Percentiles rank a stretch among this genome's conserved stretches.
phyloP scores from a whole-genome alignment of 2,797 vertebrate genomes.

The Ctenopoma multispine region DNA sequence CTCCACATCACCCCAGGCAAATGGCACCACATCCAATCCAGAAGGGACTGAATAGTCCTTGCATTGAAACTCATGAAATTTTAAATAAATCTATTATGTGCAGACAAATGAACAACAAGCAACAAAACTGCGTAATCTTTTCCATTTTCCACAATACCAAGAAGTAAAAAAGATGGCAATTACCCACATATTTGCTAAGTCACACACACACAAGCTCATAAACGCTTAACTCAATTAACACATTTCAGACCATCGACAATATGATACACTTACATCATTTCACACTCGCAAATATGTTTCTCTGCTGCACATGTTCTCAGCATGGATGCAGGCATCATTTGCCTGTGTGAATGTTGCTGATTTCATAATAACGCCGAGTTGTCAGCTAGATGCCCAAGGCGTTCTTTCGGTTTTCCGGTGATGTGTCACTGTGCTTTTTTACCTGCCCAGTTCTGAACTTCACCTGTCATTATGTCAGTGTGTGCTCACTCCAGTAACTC shows the following conservation, averaged over 20 bases:
- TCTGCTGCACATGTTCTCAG: conserved; percentile 39
- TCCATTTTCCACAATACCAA: conserved; percentile 30
- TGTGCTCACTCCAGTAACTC: conserved; percentile 35
- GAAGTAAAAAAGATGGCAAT: conserved; percentile 30
- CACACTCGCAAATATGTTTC: conserved; percentile 60
- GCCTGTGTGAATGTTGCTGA: conserved; percentile 33
- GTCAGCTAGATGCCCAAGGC: conserved; percentile 39
- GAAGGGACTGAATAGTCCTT: conserved; percentile 28
- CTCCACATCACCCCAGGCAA: conserved; percentile 26
- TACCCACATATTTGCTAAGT: background rate
- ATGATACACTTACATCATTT: conserved; percentile 63
- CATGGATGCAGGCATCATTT: conserved; percentile 38
- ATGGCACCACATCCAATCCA: conserved; percentile 34
- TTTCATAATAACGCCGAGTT: conserved; percentile 41
- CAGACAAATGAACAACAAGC: conserved; percentile 59
- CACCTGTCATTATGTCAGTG: conserved; percentile 51
- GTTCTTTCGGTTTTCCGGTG: conserved; percentile 14
- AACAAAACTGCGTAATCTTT: conserved; percentile 43
- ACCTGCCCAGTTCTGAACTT: conserved; percentile 35
- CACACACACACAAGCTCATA: conserved; percentile 7
- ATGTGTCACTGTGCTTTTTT: conserved; percentile 33
- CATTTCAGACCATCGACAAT: conserved; percentile 44
- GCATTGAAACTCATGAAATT: conserved; percentile 60
- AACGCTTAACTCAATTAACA: conserved; percentile 58
- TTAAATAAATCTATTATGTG: conserved; percentile 69